A percentile compares a stretch with the other conserved stretches of the same genome.
Evolutionary conservation across 2,113 vertebrate genomes (phyloP).

Genomic region (Varanus salvator): DNA sequence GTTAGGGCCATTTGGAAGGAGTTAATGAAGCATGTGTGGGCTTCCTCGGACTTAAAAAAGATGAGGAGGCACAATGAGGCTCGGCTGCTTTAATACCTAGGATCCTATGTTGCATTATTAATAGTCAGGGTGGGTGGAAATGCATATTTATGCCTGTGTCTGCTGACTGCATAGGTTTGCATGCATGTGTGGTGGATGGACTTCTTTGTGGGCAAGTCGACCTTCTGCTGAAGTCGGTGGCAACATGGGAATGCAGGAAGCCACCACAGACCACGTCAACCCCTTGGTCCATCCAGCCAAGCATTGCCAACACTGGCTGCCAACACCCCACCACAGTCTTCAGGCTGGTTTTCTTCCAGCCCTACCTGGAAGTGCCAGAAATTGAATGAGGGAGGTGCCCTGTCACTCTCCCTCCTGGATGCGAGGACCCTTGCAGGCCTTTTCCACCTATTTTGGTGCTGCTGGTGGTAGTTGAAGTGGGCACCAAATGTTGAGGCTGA

Average conservation of each 20-base stretch:
- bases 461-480: too few relatives aligned
- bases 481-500: neutral
- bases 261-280: too few relatives aligned
- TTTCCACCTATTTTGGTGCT: too few relatives aligned
- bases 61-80: slow-evolving; percentile 26
- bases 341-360: too few relatives aligned
- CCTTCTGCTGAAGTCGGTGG: neutral
- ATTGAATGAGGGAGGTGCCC: too few relatives aligned
- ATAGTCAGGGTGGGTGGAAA: neutral
- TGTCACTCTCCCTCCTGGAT: too few relatives aligned
- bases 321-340: too few relatives aligned
- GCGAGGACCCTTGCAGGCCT: neutral
- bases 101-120: slow-evolving; percentile 28
- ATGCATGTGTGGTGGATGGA: neutral
- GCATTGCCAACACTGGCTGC: too few relatives aligned
- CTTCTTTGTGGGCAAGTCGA: slow-evolving; percentile 9
- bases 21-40: slow-evolving; percentile 21
- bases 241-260: too few relatives aligned
- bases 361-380: too few relatives aligned
- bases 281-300: too few relatives aligned
- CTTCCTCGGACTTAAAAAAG: slow-evolving; percentile 30
- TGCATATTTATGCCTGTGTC: slow-evolving; percentile 2
- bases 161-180: slow-evolving; percentile 4
- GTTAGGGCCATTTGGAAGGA: slow-evolving; percentile 47
- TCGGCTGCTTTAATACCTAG: slow-evolving; percentile 7